Conservation (phyloP, 2,888 invertebrate genomes). For the Nymphalis urticae region DNA sequence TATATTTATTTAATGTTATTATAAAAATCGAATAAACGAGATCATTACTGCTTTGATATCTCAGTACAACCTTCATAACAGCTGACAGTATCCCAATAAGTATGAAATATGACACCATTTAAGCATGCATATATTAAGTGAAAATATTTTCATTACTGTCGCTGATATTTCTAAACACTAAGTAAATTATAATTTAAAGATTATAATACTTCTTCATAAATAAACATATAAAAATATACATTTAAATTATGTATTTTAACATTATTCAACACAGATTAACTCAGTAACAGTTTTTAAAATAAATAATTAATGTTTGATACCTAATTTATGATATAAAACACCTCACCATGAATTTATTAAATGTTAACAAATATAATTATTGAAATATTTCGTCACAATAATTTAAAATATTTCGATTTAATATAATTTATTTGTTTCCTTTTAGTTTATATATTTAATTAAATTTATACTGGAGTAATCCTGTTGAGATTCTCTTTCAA, state of each 20-base stretch:
- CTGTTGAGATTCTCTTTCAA: conserved; percentile 65
- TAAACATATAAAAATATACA: conserved; percentile 78
- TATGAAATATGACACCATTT: conserved; percentile 32
- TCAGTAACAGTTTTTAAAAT: conserved; percentile 66
- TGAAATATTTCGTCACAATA: conserved; percentile 15
- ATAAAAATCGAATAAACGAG: conserved; percentile 35
- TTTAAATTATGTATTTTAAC: conserved; percentile 70
- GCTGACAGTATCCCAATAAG: conserved; percentile 34
- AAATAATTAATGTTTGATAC: conserved; percentile 49
- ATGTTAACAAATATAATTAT: conserved; percentile 32
- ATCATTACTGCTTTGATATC: conserved; percentile 34
- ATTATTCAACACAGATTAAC: conserved; percentile 72
- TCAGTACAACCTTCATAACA: conserved; percentile 34
- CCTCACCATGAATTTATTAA: conserved; percentile 33
- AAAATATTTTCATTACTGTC: conserved; percentile 42
- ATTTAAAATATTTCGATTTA: conserved; percentile 36
- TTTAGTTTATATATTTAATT: conserved; percentile 10
- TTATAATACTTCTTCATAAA: conserved; percentile 73
- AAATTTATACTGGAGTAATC: conserved; percentile 39
- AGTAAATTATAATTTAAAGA: conserved; percentile 53
- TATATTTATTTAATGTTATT: conserved; percentile 30
- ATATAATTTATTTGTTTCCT: conserved; percentile 33
- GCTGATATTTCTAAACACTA: conserved; percentile 54
- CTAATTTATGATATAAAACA: conserved; percentile 44
- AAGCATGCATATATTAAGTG: conserved; percentile 28